Percentiles rank a stretch among this genome's conserved stretches.
Evolutionary conservation across 1,140 invertebrate genomes (phyloP).

Genomic region (Cotesia chilonis): DNA sequence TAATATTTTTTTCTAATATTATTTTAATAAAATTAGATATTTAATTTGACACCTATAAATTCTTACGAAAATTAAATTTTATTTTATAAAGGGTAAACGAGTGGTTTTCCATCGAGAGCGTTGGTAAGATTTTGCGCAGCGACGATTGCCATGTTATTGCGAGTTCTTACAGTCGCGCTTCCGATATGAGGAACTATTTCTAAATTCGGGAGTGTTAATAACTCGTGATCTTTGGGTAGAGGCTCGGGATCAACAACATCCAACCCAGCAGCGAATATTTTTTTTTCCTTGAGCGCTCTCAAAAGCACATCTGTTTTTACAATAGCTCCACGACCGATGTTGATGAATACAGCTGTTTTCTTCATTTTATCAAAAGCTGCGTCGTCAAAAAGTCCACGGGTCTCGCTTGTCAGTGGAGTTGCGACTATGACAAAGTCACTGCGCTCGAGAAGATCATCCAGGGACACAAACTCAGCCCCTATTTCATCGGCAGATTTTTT

Average conservation of each 20-base stretch:
- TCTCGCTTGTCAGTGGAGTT: constrained; percentile 76
- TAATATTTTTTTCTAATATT: no score
- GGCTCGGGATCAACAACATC: constrained; percentile 93
- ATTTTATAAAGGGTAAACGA: constrained; percentile 62
- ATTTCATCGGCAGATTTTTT: constrained; percentile 72
- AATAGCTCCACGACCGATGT: constrained; percentile 79
- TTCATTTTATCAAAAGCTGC: constrained; percentile 83
- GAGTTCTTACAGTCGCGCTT: constrained; percentile 81
- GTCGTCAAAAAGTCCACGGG: constrained; percentile 76
- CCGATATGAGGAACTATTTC: constrained; percentile 88
- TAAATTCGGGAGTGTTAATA: constrained; percentile 81
- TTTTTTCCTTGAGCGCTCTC: constrained; percentile 74
- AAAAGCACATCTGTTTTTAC: constrained; percentile 81
- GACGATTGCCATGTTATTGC: constrained; percentile 79
- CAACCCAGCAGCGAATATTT: constrained; percentile 85
- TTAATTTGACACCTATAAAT: no score
- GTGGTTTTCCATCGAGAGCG: constrained; percentile 73
- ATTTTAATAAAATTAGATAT: no score
- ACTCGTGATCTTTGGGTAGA: constrained; percentile 77
- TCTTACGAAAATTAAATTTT: no score
- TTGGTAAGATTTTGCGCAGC: constrained; percentile 84
- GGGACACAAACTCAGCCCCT: constrained; percentile 74
- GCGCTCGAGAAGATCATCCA: constrained; percentile 74
- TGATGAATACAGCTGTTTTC: constrained; percentile 78
- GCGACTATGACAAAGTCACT: constrained; percentile 82